A percentile compares a stretch with the other conserved stretches of the same genome.
phyloP scores from a whole-genome alignment of 2,113 vertebrate genomes.

The Sturnus vulgaris region DNA sequence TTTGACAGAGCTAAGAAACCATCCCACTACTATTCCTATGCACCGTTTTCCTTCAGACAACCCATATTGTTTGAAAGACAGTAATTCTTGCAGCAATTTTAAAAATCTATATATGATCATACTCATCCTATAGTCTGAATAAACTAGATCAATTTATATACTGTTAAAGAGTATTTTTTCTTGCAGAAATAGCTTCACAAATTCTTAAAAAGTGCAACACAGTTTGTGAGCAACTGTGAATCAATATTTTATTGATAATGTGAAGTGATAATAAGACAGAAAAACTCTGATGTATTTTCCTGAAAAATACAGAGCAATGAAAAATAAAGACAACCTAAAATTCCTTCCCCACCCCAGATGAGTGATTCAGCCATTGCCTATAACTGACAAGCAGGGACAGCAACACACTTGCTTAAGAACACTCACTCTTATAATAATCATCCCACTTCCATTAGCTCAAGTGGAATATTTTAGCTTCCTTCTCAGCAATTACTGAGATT shows the following conservation, averaged over 20 bases:
- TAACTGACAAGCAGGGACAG: not conserved
- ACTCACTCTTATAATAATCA: not conserved
- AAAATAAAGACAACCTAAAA: not conserved
- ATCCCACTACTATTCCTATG: not conserved
- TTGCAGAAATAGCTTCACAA: not conserved
- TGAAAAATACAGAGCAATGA: not conserved
- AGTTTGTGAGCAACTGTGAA: not conserved
- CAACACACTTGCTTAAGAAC: not conserved
- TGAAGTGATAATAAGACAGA: not conserved
- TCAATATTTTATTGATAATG: not conserved
- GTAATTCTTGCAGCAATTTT: not conserved
- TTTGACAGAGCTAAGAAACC: not conserved
- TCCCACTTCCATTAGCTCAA: not conserved
- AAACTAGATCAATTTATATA: not conserved
- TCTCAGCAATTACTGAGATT: not conserved
- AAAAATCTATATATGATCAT: not conserved
- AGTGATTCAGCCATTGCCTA: not conserved
- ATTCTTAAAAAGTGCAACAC: not conserved
- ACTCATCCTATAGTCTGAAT: not conserved
- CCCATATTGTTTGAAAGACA: not conserved
- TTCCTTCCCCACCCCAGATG: not conserved
- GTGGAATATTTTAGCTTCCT: slow-evolving; percentile 15
- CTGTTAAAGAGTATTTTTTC: not conserved
- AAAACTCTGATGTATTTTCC: not conserved
- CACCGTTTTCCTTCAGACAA: not conserved